Base-by-base conservation (phyloP, 2,888 invertebrate genomes). In the Synergus laeviventris region DNA sequence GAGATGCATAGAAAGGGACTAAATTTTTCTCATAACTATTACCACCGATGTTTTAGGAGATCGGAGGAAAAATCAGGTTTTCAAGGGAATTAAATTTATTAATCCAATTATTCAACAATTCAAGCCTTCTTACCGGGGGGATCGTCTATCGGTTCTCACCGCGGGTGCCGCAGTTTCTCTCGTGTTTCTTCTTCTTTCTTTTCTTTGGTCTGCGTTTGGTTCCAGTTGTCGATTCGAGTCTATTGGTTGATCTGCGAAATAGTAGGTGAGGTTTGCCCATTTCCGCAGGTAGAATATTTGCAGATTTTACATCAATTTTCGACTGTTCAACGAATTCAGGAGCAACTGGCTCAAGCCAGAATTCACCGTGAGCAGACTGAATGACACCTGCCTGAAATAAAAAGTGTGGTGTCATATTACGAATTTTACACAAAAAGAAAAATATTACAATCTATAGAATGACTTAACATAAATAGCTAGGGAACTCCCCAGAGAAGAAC, bases 141-240 rank as follows among this genome's bases (percentile, higher is more conserved):
- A 62, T 62, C 36, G 62, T 62, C 18, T 62, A 62, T 62, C 38
- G 77, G 77, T 79, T 84, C 90, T 89, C 83, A 91, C 91, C 91
- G 80, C 89, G 89, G 76, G 91, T 91, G 78, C 91, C 91, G 82
- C 91, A 91, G 81, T 90, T 91, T 86, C 92, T 92, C 88, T 91
- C 91, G 84, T 91, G 91, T 88, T 91, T 91, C 89, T 89, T 92
- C 88, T 91, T 92, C 31, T 31, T 70, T n/a, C 49, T 45, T 31
- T 49, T 70, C 9, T 49, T 70, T 1, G 31, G 8, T 18, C 70
- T 49, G 31, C 49, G 70, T 70, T 70, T 31, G 4, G 36, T 62
- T 11, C 38, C 62, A 11, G 36, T 62, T 18, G 62, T 18, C n/a
- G 36, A 38, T 62, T 49, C 49, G 5, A 9, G n/a, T n/a, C n/a